Conservation (phyloP, 2,888 invertebrate genomes). For the Notodonta dromedarius region DNA sequence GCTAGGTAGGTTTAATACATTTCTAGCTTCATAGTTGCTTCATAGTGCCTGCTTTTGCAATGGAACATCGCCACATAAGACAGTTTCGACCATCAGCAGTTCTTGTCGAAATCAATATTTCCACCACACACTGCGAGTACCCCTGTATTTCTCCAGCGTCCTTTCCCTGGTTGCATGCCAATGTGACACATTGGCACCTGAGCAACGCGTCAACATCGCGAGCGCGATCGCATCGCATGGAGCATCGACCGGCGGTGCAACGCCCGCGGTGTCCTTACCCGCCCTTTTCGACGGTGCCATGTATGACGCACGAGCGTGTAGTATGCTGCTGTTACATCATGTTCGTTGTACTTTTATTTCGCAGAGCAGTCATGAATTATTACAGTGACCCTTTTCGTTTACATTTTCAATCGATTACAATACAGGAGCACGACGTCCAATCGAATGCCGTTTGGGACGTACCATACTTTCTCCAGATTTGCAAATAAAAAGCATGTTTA, state of each 20-base stretch:
- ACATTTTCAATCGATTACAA: too few species aligned
- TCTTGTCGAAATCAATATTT: background rate
- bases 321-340: slow-evolving; percentile 5
- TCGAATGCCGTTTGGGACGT: too few species aligned
- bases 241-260: slow-evolving; percentile 56
- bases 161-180: slow-evolving; percentile 21
- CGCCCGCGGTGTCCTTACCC: slow-evolving; percentile 70
- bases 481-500: slow-evolving; percentile 8
- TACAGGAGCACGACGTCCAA: too few species aligned
- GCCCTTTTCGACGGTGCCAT: slow-evolving; percentile 53
- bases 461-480: too few species aligned
- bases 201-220: slow-evolving; percentile 41
- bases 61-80: too few species aligned
- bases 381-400: background rate
- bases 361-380: background rate
- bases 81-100: background rate
- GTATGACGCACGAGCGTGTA: slow-evolving; percentile 20
- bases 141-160: background rate
- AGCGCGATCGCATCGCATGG: slow-evolving; percentile 27
- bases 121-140: background rate
- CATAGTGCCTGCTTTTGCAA: too few species aligned
- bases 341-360: background rate
- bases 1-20: too few species aligned
- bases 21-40: too few species aligned
- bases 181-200: slow-evolving; percentile 43